Evolutionary conservation across 1,140 invertebrate species (phyloP), one percentile per base, ranked within the genome.

Genomic region (Orchesella cincta): DNA sequence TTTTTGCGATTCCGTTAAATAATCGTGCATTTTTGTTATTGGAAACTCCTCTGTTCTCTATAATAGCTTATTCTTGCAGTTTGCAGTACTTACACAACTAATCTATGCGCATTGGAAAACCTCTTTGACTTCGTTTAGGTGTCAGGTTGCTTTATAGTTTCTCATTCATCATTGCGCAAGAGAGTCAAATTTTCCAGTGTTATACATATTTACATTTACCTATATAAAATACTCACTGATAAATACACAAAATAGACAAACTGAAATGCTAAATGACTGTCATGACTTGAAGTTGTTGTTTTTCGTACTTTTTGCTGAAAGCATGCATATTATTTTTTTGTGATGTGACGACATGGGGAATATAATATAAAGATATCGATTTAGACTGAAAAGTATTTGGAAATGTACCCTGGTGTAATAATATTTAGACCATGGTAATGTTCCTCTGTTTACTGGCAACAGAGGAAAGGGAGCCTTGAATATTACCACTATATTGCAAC

Each of bases 381-480:
- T 3, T 57, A 57, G 5, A 57, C 52, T n/a, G 8, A 57, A 23
- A 3, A 18, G 3, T 57, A 12, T 57, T 14, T 8, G 23, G 3
- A 18, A 14, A 18, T 57, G 8, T 57, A n/a, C 23, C 23, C 8
- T 57, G 52, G 12, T 26, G 5, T 23, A 57, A 18, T n/a, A 57
- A 14, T 73, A 52, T 72, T 86, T 86, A 89, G 74, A 89, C 88
- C 88, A 88, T 88, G 3, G 88, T 89, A 46, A 89, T 87, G 81
- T 89, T 89, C 35, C 88, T 79, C 76, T 76, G 57, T 72, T 87
- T 85, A 80, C 87, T 88, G 81, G 88, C 88, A 16, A 89, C 88
- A 1, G 88, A 89, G 73, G 84, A 88, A 72, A 88, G 81, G 0
- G 87, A 88, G 14, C 88, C 88, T 79, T 88, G 88, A 46, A 88